Conservation (phyloP, 2,797 vertebrate species). For the Selene dorsalis region DNA sequence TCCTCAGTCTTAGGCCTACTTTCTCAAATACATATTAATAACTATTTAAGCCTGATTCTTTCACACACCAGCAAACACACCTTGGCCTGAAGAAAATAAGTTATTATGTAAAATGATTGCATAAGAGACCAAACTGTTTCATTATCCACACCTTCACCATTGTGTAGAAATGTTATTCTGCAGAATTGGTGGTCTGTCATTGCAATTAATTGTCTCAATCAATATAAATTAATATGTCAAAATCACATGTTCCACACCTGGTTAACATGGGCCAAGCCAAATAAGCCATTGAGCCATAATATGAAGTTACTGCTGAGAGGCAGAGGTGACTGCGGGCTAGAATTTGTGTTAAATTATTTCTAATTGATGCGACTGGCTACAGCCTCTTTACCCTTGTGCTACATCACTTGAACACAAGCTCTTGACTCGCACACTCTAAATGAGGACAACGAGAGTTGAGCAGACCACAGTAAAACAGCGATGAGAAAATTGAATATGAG, state of each 20-base stretch:
- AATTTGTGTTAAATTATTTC: constrained; percentile 11
- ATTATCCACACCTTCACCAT: not conserved
- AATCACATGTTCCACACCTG: constrained; percentile 5
- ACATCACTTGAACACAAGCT: constrained; percentile 42
- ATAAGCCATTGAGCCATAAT: constrained; percentile 8
- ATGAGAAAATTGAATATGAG: constrained; percentile 17
- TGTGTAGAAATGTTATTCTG: not conserved
- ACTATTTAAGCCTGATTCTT: not conserved
- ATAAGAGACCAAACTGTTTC: not conserved
- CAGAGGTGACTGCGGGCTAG: constrained; percentile 19
- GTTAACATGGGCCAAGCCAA: not conserved
- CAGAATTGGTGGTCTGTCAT: not conserved
- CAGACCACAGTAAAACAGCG: not conserved
- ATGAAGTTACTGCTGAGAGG: not conserved
- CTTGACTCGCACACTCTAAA: constrained; percentile 29
- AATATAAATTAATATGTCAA: not conserved
- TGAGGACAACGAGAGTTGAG: constrained; percentile 8
- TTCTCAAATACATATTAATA: constrained; percentile 22
- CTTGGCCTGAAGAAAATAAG: not conserved
- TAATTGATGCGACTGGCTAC: constrained; percentile 36
- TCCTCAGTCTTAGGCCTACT: constrained; percentile 8
- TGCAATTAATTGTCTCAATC: constrained; percentile 3
- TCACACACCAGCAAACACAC: constrained; percentile 7
- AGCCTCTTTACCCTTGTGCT: constrained; percentile 20
- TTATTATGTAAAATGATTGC: not conserved